phyloP scores from a whole-genome alignment of 2,797 vertebrate species.

The Sebastes alutus region DNA sequence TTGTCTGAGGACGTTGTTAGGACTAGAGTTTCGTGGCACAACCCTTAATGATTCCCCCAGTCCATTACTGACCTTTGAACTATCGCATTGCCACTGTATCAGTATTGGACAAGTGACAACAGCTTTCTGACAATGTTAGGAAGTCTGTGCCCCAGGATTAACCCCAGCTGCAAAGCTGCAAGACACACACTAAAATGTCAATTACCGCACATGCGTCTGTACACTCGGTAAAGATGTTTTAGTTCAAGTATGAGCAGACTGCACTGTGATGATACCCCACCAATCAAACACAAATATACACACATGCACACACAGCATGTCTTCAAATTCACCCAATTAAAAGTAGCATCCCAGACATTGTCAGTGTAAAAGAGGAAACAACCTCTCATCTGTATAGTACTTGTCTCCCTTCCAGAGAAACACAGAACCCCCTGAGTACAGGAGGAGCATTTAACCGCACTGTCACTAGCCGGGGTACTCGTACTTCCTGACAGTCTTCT shows the following conservation, averaged over 20 bases:
- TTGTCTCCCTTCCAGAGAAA: conserved; percentile 39
- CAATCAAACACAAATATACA: conserved; percentile 16
- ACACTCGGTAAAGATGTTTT: conserved; percentile 4
- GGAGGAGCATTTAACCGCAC: conserved; percentile 46
- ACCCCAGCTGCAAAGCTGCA: conserved; percentile 38
- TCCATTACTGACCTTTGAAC: conserved; percentile 66
- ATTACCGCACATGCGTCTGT: neutral
- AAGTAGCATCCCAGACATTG: conserved; percentile 13
- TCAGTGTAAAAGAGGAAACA: conserved; percentile 22
- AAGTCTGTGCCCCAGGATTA: conserved; percentile 36
- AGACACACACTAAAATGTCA: conserved; percentile 45
- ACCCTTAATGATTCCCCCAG: conserved; percentile 63
- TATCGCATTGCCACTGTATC: conserved; percentile 25
- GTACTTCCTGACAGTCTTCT: conserved; percentile 52
- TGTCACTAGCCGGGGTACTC: conserved; percentile 44
- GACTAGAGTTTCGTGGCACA: conserved; percentile 35
- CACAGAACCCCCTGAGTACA: conserved; percentile 28
- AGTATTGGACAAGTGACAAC: conserved; percentile 48
- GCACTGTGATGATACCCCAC: neutral
- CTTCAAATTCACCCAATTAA: conserved; percentile 48
- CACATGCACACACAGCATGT: neutral
- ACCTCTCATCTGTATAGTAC: conserved; percentile 13
- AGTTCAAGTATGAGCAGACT: conserved; percentile 2
- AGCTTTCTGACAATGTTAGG: conserved; percentile 25
- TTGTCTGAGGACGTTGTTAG: conserved; percentile 52